Conservation (phyloP, 2,888 invertebrate genomes). For the Villa cingulata region DNA sequence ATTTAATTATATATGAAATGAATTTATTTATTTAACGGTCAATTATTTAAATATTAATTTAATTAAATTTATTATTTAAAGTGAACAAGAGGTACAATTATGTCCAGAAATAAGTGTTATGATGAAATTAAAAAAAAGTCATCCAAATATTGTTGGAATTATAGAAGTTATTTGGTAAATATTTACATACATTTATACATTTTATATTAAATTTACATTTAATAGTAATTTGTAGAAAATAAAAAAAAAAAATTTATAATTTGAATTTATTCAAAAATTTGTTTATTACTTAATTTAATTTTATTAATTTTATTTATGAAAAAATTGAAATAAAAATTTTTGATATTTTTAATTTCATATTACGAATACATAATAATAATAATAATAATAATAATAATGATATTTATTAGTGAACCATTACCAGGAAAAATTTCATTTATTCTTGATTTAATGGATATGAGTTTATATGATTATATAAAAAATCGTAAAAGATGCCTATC, state of each 20-base stretch:
- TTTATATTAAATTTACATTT: no score
- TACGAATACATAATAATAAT: no score
- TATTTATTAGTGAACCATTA: slow-evolving; percentile 42
- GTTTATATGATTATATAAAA: slow-evolving; percentile 49
- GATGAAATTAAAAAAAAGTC: slow-evolving; percentile 43
- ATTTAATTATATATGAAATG: no score
- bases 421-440: slow-evolving; percentile 46
- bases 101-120: slow-evolving; percentile 49
- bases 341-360: neutral
- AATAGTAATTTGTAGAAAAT: neutral
- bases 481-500: slow-evolving; percentile 38
- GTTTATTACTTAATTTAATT: neutral
- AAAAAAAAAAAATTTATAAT: no score
- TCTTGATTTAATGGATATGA: slow-evolving; percentile 58
- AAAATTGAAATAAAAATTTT: neutral
- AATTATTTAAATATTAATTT: neutral
- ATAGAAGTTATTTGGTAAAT: slow-evolving; percentile 46
- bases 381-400: neutral
- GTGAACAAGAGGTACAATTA: slow-evolving; percentile 36
- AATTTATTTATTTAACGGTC: no score
- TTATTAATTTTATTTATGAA: neutral
- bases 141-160: slow-evolving; percentile 48
- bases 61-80: slow-evolving; percentile 19
- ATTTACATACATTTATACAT: no score
- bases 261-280: neutral